A percentile compares a stretch with the other conserved stretches of the same genome.
phyloP scores from a whole-genome alignment of 2,888 invertebrate species.

The Lasioglossum morio region DNA sequence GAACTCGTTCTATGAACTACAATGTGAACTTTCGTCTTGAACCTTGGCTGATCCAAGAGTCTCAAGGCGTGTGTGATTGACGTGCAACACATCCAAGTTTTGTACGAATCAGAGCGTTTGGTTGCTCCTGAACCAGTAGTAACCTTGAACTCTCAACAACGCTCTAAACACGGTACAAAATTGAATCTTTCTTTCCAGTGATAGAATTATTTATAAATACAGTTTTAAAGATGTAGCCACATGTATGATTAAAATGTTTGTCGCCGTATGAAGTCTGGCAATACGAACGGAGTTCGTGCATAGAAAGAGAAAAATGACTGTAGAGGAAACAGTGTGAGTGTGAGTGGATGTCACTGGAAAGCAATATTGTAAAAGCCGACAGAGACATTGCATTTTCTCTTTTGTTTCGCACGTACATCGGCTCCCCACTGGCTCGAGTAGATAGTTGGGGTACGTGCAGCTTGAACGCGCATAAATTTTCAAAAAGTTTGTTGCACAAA shows the following conservation, averaged over 20 bases:
- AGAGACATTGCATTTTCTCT: background rate
- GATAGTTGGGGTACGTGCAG: background rate
- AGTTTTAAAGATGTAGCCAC: background rate
- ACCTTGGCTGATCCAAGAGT: too few relatives aligned
- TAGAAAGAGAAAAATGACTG: background rate
- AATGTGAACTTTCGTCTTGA: too few relatives aligned
- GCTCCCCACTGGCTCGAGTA: background rate
- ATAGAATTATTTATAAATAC: background rate
- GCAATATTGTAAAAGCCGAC: background rate
- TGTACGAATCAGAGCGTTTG: too few relatives aligned
- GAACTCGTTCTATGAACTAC: too few relatives aligned
- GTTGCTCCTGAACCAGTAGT: too few relatives aligned
- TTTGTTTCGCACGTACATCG: background rate
- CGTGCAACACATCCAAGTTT: too few relatives aligned
- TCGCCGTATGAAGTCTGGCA: background rate
- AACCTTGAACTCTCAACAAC: too few relatives aligned
- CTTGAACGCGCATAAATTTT: conserved; percentile 15
- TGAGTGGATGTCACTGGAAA: background rate
- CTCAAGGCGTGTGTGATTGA: too few relatives aligned
- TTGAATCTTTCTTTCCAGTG: background rate
- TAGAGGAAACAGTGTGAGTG: background rate
- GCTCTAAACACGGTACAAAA: too few relatives aligned
- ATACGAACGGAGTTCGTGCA: background rate
- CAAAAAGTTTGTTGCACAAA: conserved; percentile 12
- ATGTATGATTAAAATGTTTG: background rate